A percentile compares a stretch with the other conserved stretches of the same genome.
phyloP scores from a whole-genome alignment of 2,888 invertebrate species.

The Stratiomys singularior region DNA sequence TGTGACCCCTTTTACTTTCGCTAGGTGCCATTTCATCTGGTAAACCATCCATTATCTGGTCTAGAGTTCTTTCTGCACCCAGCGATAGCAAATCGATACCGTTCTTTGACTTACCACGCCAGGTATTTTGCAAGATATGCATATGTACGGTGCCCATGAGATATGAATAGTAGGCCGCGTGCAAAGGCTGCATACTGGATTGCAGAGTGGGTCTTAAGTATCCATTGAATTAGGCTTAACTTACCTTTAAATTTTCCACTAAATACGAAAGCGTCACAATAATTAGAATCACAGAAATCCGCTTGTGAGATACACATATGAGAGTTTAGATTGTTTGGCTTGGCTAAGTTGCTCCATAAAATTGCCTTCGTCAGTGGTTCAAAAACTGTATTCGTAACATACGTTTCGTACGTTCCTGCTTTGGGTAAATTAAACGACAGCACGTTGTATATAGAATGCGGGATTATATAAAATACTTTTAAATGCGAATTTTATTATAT shows the following conservation, averaged over 20 bases:
- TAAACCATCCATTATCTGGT: background rate
- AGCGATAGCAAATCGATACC: background rate
- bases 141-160: background rate
- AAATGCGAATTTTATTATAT: too few species aligned
- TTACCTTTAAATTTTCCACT: constrained; percentile 28
- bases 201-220: background rate
- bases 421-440: too few species aligned
- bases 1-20: constrained; percentile 4
- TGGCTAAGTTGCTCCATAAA: too few species aligned
- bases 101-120: background rate
- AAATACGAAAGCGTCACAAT: constrained; percentile 25
- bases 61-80: background rate
- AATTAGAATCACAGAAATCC: constrained; percentile 13
- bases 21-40: constrained; percentile 5
- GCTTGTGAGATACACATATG: background rate
- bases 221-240: background rate
- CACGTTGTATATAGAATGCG: too few species aligned
- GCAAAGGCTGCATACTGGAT: background rate
- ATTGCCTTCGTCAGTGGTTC: too few species aligned
- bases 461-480: too few species aligned
- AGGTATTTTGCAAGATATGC: background rate
- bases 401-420: too few species aligned
- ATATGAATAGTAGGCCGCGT: too few species aligned
- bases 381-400: too few species aligned
- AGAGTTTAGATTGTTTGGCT: too few species aligned